phyloP scores from a whole-genome alignment of 1,140 invertebrate genomes.

The Calliphora vicina region DNA sequence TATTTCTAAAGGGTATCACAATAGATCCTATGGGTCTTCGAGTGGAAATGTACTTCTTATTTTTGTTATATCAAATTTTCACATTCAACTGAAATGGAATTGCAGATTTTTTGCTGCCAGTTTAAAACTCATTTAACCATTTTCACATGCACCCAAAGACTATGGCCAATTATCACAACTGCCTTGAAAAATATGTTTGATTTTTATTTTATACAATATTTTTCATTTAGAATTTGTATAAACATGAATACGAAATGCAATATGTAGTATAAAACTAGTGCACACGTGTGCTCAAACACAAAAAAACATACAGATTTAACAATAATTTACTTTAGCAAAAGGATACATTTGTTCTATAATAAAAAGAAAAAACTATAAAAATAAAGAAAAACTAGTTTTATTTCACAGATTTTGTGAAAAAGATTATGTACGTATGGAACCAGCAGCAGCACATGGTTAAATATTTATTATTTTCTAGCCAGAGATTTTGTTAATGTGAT shows the following conservation, averaged over 20 bases:
- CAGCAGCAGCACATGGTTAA: neutral
- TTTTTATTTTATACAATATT: neutral
- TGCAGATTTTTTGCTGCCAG: neutral
- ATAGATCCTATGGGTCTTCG: too few species aligned
- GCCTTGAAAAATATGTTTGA: slow-evolving; percentile 21
- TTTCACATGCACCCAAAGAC: neutral
- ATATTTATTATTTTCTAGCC: too few species aligned
- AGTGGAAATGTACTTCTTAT: too few species aligned
- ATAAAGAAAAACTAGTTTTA: neutral
- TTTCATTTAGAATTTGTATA: neutral
- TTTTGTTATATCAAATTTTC: too few species aligned
- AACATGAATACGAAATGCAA: neutral
- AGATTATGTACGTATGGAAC: neutral
- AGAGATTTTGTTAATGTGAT: too few species aligned
- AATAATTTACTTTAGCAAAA: neutral
- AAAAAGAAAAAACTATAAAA: too few species aligned
- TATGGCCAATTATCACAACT: slow-evolving; percentile 6
- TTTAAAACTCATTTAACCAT: neutral
- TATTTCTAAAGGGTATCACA: too few species aligned
- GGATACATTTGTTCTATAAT: neutral
- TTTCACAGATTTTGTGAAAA: neutral
- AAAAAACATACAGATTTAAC: neutral
- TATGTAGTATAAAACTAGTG: neutral
- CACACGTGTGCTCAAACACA: neutral
- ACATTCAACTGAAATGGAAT: too few species aligned